phyloP scores from a whole-genome alignment of 2,888 invertebrate species.

The Aphidius colemani region DNA sequence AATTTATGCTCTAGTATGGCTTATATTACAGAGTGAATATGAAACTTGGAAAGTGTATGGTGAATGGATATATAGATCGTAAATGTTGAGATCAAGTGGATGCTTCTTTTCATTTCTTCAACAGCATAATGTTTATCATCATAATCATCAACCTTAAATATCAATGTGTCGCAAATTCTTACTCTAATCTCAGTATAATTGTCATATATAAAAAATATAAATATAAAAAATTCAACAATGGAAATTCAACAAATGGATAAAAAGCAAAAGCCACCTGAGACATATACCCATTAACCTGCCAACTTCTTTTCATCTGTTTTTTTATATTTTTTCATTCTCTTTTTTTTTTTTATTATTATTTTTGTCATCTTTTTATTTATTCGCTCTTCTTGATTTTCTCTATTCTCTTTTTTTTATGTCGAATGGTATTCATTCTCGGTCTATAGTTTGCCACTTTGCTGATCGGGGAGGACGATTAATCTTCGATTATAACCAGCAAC shows the following conservation, averaged over 20 bases:
- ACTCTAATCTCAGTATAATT: constrained; percentile 59
- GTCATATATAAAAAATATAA: constrained; percentile 42
- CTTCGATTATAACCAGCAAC: constrained; percentile 56
- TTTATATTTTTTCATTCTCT: not conserved
- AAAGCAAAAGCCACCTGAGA: constrained; percentile 3
- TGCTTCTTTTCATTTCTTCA: constrained; percentile 9
- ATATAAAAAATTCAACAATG: constrained; percentile 38
- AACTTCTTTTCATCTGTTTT: not conserved
- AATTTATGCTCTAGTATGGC: no score
- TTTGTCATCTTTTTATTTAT: constrained; percentile 2
- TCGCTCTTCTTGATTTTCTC: constrained; percentile 9
- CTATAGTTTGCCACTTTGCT: constrained; percentile 32
- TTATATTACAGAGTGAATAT: not conserved
- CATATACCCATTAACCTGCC: constrained; percentile 24
- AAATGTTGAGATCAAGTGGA: constrained; percentile 32
- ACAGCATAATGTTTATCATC: constrained; percentile 23
- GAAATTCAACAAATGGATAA: constrained; percentile 30
- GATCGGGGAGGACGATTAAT: constrained; percentile 49
- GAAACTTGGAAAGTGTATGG: constrained; percentile 14
- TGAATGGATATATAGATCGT: constrained; percentile 40
- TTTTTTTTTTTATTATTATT: constrained; percentile 11
- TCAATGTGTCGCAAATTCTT: constrained; percentile 52
- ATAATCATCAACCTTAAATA: not conserved
- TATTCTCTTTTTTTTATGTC: constrained; percentile 20
- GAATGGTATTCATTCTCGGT: not conserved